Base-by-base conservation (phyloP, 2,797 vertebrate genomes). In the Sebastes cheni region DNA sequence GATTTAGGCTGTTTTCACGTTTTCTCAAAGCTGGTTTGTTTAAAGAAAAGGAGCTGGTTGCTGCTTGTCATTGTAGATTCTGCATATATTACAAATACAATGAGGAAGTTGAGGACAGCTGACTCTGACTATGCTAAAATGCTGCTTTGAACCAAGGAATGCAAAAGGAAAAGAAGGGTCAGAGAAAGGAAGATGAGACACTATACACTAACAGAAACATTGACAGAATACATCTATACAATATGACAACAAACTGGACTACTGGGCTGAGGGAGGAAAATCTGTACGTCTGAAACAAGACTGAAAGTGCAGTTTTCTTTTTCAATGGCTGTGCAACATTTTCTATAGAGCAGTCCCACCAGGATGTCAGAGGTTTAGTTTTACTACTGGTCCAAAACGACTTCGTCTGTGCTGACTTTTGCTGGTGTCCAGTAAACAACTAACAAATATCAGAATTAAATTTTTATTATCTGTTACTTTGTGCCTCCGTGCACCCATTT, bases 61-160 rank as follows among this genome's bases (percentile, higher is more conserved):
- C 27, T 64, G 58, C 55, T 69, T 18, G 23, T 1, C 32, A 34
- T 6, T 73, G 32, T 39, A 16, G 69, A 52, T 39, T 66, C n/a
- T 64, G 39, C 55, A 67, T 7, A 34, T 18, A 46, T 65, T 59
- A 13, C 10, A 42, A 25, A 68, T 61, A 29, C 67, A 50, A 5
- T 12, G 14, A 67, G 13, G 16, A 20, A 12, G 59, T 29, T 16
- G 55, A 74, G 18, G 42, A 68, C 22, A 64, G 64, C 61, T 64
- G 60, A 50, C 46, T 75, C 69, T 90, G 86, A 89, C 82, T 86
- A 62, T 52, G 77, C 32, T 76, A 88, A 89, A 87, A 89, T 90
- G 85, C 83, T 91, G 86, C 87, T 88, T 90, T 76, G 22, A 87
- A 86, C 75, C 68, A 85, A 77, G 55, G 52, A 77, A 85, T 87